Base-by-base conservation (phyloP, 2,888 invertebrate species). In the Sussaba pulchella region DNA sequence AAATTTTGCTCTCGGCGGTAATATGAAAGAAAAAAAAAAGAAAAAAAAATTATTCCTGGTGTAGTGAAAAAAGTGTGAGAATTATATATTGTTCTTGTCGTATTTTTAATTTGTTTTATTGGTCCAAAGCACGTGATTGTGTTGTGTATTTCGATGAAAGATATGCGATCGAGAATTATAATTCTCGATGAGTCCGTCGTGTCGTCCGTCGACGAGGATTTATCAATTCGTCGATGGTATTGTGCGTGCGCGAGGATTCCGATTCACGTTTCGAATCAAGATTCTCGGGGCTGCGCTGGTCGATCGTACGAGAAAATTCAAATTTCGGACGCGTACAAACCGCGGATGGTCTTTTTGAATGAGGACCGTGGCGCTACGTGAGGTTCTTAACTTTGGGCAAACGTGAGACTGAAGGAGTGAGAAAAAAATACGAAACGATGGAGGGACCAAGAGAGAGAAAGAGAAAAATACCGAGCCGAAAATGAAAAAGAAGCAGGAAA, bases 241-340 rank as follows among this genome's bases (percentile, higher is more conserved):
- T 63, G 45, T 26, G 31, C 52, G 21, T 21, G 10, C 31, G 36
- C n/a, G 17, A 43, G 50, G 14, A 73, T 57, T 66, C 21, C n/a
- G 54, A 73, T 73, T 57, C 45, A n/a, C 45, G 31, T 43, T 57
- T 63, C n/a, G 6, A 57, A 14, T 57, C 17, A 31, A 1, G 57
- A 57, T 31, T 26, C 36, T 31, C 31, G 21, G n/a, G 39, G 54
- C 57, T 47, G 36, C 19, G n/a, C 9, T 9, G 12, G 36, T 54
- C 31, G 31, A 2, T 52, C 52, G 14, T 69, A 41, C 9, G 31
- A 41, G 41, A 45, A n/a, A 50, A 66, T 74, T 64, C 24, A 64
- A 70, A 70, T 70, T 79, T 57, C n/a, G 12, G 31, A 17, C 69
- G 57, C 78, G 74, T 64, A 66, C 31, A 8, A 2, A 12, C 26